phyloP scores from a whole-genome alignment of 2,113 vertebrate species.

The Chaetura pelagica region DNA sequence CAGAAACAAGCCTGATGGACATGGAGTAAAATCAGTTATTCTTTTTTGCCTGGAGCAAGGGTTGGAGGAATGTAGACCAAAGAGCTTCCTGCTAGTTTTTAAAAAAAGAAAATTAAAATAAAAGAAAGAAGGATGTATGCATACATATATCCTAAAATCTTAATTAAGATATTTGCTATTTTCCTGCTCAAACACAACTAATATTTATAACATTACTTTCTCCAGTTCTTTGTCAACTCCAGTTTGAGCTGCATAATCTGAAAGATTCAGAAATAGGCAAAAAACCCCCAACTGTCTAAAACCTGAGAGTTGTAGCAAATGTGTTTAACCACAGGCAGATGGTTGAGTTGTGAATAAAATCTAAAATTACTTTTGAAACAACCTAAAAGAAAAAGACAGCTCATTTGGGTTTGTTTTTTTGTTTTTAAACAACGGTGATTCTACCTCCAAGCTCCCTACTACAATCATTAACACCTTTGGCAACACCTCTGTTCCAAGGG shows the following conservation, averaged over 20 bases:
- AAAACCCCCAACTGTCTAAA: background rate
- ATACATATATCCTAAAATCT: background rate
- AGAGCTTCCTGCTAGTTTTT: background rate
- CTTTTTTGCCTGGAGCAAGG: background rate
- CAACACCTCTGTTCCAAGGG: accelerated
- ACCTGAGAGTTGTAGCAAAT: background rate
- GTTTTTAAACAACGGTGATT: background rate
- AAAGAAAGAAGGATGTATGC: too few relatives aligned
- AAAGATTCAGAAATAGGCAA: background rate
- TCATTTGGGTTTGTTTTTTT: accelerated
- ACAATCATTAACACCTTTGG: background rate
- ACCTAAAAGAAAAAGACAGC: background rate
- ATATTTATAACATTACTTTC: background rate
- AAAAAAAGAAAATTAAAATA: too few relatives aligned
- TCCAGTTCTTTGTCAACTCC: background rate
- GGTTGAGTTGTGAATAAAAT: background rate
- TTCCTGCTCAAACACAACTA: background rate
- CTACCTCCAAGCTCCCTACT: background rate
- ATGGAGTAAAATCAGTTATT: background rate
- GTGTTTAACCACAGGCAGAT: background rate
- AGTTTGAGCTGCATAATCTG: background rate
- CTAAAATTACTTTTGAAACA: background rate
- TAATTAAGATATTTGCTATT: background rate
- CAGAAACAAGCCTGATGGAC: background rate
- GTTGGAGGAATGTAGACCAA: background rate